Percentiles rank a stretch among this genome's conserved stretches.
Conservation (phyloP, 2,888 invertebrate species). For the Phalera bucephala region DNA sequence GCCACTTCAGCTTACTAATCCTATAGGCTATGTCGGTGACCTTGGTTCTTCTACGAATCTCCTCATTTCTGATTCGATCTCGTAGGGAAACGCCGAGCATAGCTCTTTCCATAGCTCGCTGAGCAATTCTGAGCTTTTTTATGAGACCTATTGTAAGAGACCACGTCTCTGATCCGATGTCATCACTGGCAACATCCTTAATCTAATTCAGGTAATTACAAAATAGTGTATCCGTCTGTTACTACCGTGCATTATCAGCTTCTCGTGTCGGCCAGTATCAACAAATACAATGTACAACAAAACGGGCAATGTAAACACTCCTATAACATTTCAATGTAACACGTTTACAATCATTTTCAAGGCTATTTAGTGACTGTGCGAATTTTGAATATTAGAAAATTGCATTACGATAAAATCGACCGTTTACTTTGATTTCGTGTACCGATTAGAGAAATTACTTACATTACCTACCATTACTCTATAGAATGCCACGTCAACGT, state of each 20-base stretch:
- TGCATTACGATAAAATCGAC: slow-evolving; percentile 16
- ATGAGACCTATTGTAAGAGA: too few relatives aligned
- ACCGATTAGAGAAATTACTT: slow-evolving; percentile 25
- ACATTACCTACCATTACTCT: slow-evolving; percentile 13
- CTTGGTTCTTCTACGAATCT: too few relatives aligned
- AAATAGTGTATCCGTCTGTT: slow-evolving; percentile 4
- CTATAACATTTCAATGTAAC: not conserved
- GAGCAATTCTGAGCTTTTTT: too few relatives aligned
- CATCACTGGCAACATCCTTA: not conserved
- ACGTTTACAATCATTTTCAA: slow-evolving; percentile 5
- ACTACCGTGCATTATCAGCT: slow-evolving; percentile 1
- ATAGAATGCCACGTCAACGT: slow-evolving; percentile 27
- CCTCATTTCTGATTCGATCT: too few relatives aligned
- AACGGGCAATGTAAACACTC: slow-evolving; percentile 7
- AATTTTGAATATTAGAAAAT: slow-evolving; percentile 21
- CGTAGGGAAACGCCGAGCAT: too few relatives aligned
- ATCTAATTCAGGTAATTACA: not conserved
- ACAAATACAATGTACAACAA: not conserved
- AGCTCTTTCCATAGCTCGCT: too few relatives aligned
- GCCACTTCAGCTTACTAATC: too few relatives aligned
- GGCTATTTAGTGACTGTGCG: slow-evolving; percentile 12
- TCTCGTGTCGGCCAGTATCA: not conserved
- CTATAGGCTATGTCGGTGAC: too few relatives aligned
- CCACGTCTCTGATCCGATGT: too few relatives aligned
- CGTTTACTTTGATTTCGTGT: slow-evolving; percentile 12